Base-by-base conservation (phyloP, 2,888 invertebrate species). In the Protodeltote pygarga region DNA sequence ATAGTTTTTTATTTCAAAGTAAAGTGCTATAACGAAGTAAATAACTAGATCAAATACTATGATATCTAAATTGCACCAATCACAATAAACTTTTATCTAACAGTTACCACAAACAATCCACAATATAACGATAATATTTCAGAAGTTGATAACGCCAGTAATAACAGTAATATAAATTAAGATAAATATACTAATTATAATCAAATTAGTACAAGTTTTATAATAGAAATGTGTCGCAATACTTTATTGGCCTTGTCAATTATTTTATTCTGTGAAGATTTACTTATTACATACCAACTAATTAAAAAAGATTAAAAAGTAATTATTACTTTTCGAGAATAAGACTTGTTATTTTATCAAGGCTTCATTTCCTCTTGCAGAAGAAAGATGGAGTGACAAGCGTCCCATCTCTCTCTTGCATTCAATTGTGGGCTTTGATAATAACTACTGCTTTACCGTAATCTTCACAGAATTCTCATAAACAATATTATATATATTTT, bases 91-190 rank as follows among this genome's bases (percentile, higher is more conserved):
- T n/a, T n/a, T n/a, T n/a, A n/a, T n/a, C n/a, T n/a, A n/a, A n/a
- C n/a, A n/a, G n/a, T n/a, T n/a, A n/a, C n/a, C n/a, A n/a, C n/a
- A n/a, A n/a, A n/a, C n/a, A n/a, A n/a, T n/a, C n/a, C n/a, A n/a
- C n/a, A n/a, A n/a, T n/a, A n/a, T n/a, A n/a, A n/a, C n/a, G n/a
- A n/a, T n/a, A n/a, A n/a, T n/a, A n/a, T 9, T 16, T 21, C 24
- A 5, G 37, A 25, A 33, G 20, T 57, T 57, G 52, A 52, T 57
- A 57, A 52, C 5, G 10, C 33, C 58, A 41, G 57, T 57, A 51
- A 51, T 24, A 14, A 29, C 15, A 24, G n/a, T n/a, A n/a, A n/a
- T n/a, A n/a, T n/a, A n/a, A n/a, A n/a, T n/a, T n/a, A n/a, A n/a
- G n/a, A n/a, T n/a, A n/a, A n/a, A n/a, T n/a, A n/a, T n/a, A n/a